Percentiles rank a stretch among this genome's conserved stretches.
Conservation (phyloP, 53 echinoderm and acorn worm genomes). For the Mesocentrotus franciscanus region DNA sequence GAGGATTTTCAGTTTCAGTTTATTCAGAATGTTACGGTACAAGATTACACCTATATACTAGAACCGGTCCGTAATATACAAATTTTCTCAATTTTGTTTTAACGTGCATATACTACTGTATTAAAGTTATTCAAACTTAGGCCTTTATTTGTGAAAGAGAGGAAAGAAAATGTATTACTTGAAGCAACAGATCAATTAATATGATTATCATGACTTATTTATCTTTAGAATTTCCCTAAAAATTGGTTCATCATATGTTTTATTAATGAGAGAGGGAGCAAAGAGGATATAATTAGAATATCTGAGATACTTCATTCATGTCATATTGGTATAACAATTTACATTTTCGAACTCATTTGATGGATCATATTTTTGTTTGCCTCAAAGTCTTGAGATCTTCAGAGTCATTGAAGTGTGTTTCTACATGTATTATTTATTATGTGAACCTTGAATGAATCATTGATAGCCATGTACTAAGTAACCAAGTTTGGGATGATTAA, state of each 20-base stretch:
- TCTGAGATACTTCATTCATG: background rate
- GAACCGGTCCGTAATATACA: background rate
- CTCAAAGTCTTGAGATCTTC: too few relatives aligned
- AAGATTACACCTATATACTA: background rate
- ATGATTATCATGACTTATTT: background rate
- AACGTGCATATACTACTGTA: too few relatives aligned
- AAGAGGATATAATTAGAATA: background rate
- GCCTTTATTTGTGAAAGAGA: background rate
- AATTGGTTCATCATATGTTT: background rate
- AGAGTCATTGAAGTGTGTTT: too few relatives aligned
- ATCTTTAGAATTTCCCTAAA: background rate
- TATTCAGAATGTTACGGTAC: background rate
- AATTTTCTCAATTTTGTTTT: too few relatives aligned
- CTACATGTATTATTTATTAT: too few relatives aligned
- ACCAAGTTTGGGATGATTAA: too few relatives aligned
- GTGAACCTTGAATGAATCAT: too few relatives aligned
- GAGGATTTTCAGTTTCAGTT: background rate
- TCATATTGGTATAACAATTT: constrained; percentile 13
- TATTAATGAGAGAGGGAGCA: background rate
- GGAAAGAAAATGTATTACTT: background rate
- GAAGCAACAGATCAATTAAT: background rate
- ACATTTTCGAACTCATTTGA: too few relatives aligned
- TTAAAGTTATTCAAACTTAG: too few relatives aligned
- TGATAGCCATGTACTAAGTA: too few relatives aligned
- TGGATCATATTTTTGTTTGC: too few relatives aligned